Percentiles rank a stretch among this genome's conserved stretches.
Conservation (phyloP, 2,888 invertebrate genomes). For the Diplolepis rosae region DNA sequence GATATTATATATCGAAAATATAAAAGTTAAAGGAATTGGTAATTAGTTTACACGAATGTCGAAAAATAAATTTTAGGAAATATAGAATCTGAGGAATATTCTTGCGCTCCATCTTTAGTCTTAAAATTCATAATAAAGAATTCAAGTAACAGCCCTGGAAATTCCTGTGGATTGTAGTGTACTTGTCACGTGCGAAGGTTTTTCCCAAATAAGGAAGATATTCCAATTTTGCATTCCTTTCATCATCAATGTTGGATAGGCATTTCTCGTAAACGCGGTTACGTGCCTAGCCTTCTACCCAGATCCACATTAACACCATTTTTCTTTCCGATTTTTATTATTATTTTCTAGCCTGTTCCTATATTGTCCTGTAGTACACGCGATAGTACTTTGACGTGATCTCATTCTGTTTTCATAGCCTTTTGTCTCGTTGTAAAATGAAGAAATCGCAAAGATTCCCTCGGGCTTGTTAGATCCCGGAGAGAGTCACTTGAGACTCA, state of each 20-base stretch:
- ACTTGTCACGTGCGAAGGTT: conserved; percentile 46
- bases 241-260: conserved; percentile 47
- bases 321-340: background rate
- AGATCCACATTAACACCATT: conserved; percentile 38
- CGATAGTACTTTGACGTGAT: background rate
- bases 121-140: background rate
- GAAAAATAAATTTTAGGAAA: background rate
- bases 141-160: conserved; percentile 23
- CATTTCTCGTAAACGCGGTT: conserved; percentile 34
- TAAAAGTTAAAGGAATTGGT: too few species aligned
- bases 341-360: background rate
- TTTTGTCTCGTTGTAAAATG: background rate
- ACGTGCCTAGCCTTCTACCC: conserved; percentile 49
- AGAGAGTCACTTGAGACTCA: conserved; percentile 4
- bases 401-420: background rate
- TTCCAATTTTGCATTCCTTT: conserved; percentile 58
- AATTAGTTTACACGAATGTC: too few species aligned
- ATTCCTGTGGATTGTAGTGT: conserved; percentile 43
- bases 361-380: background rate
- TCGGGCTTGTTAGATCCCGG: background rate
- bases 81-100: background rate
- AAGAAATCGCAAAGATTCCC: background rate
- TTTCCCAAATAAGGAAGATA: conserved; percentile 60
- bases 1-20: too few species aligned
- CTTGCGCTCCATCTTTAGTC: too few species aligned